A percentile compares a stretch with the other conserved stretches of the same genome.
Evolutionary conservation across 2,113 vertebrate genomes (phyloP).

Genomic region (Nibea albiflora): DNA sequence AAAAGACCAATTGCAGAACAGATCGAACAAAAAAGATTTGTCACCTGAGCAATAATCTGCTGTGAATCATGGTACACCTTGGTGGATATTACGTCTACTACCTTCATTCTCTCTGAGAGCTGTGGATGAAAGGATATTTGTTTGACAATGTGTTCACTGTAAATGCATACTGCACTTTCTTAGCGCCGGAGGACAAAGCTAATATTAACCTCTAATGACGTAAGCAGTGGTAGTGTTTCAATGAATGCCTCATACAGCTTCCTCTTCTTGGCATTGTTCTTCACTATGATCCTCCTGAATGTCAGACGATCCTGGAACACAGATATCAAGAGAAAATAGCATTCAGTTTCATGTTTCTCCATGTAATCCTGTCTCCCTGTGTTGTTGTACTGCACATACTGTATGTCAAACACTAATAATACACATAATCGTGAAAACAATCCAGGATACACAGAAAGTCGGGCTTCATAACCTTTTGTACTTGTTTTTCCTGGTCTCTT

Average conservation of each 20-base stretch:
- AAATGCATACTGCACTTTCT: neutral
- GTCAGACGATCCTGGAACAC: constrained; percentile 80
- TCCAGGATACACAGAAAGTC: no score
- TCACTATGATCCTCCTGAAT: constrained; percentile 97
- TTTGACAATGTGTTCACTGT: neutral
- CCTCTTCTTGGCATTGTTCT: constrained; percentile 99
- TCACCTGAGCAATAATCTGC: constrained; percentile 98
- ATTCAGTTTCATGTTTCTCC: neutral
- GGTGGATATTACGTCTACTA: constrained; percentile 96
- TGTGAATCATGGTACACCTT: constrained; percentile 92
- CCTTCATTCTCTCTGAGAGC: constrained; percentile 98
- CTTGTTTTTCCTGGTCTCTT: no score
- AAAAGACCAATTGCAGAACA: neutral
- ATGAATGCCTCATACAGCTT: constrained; percentile 98
- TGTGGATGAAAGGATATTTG: constrained; percentile 72
- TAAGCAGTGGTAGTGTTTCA: constrained; percentile 96
- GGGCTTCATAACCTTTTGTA: no score
- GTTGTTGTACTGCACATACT: neutral
- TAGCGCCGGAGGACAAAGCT: neutral
- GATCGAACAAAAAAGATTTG: constrained; percentile 11
- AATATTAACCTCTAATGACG: constrained; percentile 94
- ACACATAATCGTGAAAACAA: neutral
- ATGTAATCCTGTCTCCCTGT: neutral
- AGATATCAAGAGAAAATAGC: constrained; percentile 20
- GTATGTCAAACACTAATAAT: neutral